phyloP scores from a whole-genome alignment of 2,113 vertebrate genomes.

The Sphaerodactylus townsendi region DNA sequence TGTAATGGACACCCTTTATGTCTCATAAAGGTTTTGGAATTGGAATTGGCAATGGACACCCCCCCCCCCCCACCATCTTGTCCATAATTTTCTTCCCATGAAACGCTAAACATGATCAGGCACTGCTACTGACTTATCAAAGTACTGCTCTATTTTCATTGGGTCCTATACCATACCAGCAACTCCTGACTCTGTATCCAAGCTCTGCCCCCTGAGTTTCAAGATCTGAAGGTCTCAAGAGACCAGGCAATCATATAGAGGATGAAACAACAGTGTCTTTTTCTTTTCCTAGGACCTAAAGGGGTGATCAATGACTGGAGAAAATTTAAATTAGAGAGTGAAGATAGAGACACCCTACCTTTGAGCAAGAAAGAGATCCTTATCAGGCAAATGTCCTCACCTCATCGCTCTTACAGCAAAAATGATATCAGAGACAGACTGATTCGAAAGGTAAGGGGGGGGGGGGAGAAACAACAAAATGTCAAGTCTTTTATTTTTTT shows the following conservation, averaged over 20 bases:
- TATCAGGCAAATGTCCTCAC: constrained; percentile 89
- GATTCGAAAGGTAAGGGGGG: constrained; percentile 90
- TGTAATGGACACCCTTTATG: too few relatives aligned
- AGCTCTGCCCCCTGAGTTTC: background rate
- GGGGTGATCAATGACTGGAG: constrained; percentile 98
- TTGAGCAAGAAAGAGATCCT: constrained; percentile 89
- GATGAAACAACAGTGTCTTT: background rate
- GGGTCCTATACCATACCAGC: too few relatives aligned
- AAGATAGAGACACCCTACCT: constrained; percentile 83
- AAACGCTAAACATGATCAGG: too few relatives aligned
- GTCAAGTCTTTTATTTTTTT: too few relatives aligned
- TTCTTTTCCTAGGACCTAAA: constrained; percentile 85
- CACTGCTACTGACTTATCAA: too few relatives aligned
- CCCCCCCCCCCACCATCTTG: too few relatives aligned
- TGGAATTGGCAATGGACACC: too few relatives aligned
- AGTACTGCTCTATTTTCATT: too few relatives aligned
- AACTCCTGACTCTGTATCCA: background rate
- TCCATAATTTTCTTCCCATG: too few relatives aligned
- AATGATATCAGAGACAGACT: constrained; percentile 78
- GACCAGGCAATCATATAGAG: background rate
- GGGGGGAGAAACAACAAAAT: too few relatives aligned
- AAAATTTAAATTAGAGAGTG: constrained; percentile 93
- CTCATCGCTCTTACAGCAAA: constrained; percentile 72
- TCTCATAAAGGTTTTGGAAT: too few relatives aligned
- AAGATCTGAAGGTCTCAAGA: background rate